Conservation (phyloP, 2,113 vertebrate species). For the Podarcis muralis region DNA sequence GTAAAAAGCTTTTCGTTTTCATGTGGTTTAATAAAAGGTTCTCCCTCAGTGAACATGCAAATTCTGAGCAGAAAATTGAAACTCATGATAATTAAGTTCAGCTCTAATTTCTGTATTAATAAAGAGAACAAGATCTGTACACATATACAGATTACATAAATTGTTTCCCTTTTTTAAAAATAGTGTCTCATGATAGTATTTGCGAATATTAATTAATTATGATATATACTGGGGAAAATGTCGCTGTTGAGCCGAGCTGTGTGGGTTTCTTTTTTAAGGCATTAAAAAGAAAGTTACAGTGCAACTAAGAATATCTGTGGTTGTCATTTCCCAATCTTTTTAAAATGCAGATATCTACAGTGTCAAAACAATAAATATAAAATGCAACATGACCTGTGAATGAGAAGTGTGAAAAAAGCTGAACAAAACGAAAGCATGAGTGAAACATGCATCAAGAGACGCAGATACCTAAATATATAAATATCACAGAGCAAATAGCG, state of each 20-base stretch:
- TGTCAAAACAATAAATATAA: slow-evolving; percentile 57
- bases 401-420: slow-evolving; percentile 58
- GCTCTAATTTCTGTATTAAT: neutral
- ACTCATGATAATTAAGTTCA: neutral
- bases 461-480: neutral
- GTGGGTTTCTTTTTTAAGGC: slow-evolving; percentile 45
- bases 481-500: slow-evolving; percentile 68
- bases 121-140: neutral
- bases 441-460: slow-evolving; percentile 62
- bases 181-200: neutral
- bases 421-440: slow-evolving; percentile 70
- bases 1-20: neutral
- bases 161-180: slow-evolving; percentile 17
- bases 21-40: neutral
- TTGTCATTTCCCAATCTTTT: slow-evolving; percentile 57
- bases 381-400: slow-evolving; percentile 61
- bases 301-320: slow-evolving; percentile 57
- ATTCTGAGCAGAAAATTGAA: neutral
- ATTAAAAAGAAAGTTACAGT: slow-evolving; percentile 58
- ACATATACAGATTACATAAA: neutral
- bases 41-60: neutral
- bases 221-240: slow-evolving; percentile 19
- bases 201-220: slow-evolving; percentile 29
- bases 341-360: slow-evolving; percentile 68
- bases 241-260: slow-evolving; percentile 29